A percentile compares a stretch with the other conserved stretches of the same genome.
These are phyloP conservation scores for Decapterus maruadsi DNA, from an alignment of 2,797 vertebrate species.

Conservation along the genomic window DNA sequence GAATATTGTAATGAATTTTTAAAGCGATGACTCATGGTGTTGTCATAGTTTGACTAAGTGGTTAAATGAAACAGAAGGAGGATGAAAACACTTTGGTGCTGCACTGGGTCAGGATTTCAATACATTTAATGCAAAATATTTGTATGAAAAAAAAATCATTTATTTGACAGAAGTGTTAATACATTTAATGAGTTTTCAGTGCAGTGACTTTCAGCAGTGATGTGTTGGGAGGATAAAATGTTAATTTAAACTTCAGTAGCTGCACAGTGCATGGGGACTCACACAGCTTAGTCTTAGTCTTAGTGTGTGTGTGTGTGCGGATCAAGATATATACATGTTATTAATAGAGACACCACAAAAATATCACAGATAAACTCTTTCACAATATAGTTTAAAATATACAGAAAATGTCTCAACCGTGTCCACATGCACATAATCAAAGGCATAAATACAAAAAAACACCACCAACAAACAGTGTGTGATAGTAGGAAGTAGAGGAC, in stretches of 20 bases:
- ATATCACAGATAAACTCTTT: conserved; percentile 30
- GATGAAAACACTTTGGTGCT: conserved; percentile 1
- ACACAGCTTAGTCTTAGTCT: neutral
- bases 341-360: conserved; percentile 39
- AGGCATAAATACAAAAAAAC: conserved; percentile 5
- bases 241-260: conserved; percentile 22
- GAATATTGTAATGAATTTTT: conserved; percentile 60
- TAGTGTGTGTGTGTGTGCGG: neutral
- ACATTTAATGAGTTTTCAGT: conserved; percentile 25
- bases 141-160: conserved; percentile 36
- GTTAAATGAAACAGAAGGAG: conserved; percentile 11
- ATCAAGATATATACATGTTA: conserved; percentile 43
- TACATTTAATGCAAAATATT: conserved; percentile 75
- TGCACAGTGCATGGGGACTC: conserved; percentile 14
- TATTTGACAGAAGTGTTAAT: conserved; percentile 34
- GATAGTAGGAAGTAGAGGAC: conserved; percentile 59
- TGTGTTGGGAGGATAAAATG: conserved; percentile 15
- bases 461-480: neutral
- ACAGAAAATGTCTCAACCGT: conserved; percentile 10
- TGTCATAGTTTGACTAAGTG: conserved; percentile 22
- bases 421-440: conserved; percentile 30
- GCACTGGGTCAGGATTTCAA: conserved; percentile 18
- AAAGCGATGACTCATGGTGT: conserved; percentile 66
- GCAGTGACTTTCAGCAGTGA: conserved; percentile 19
- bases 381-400: conserved; percentile 11